Evolutionary conservation across 2,113 vertebrate genomes (phyloP).

Genomic region (Nothocercus nigrocapillus): DNA sequence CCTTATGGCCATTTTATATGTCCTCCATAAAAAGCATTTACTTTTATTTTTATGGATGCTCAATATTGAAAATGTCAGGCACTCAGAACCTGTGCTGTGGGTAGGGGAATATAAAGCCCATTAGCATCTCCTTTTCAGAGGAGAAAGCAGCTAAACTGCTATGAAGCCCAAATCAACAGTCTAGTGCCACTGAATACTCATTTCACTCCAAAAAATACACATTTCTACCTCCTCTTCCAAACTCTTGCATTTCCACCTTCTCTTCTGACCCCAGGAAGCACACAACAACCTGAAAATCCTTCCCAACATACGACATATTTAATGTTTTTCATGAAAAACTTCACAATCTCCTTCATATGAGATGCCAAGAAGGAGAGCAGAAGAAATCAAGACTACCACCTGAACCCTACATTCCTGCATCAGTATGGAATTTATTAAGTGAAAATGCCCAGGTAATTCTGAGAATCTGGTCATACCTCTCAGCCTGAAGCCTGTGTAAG

Average conservation of each 20-base stretch:
- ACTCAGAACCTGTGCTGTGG: neutral
- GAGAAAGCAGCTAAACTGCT: rapidly evolving
- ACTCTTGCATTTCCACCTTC: neutral
- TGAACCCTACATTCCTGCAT: neutral
- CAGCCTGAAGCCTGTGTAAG: neutral
- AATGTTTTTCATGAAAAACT: neutral
- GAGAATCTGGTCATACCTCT: neutral
- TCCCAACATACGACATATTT: rapidly evolving
- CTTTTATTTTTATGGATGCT: neutral
- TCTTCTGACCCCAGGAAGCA: neutral
- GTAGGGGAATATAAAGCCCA: neutral
- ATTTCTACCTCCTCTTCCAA: neutral
- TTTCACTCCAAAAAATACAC: neutral
- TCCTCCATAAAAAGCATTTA: slow-evolving; percentile 6
- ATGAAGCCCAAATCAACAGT: neutral
- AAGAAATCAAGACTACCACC: neutral
- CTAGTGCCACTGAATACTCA: rapidly evolving
- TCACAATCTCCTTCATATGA: rapidly evolving
- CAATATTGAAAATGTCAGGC: neutral
- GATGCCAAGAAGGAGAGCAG: neutral
- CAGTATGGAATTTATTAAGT: neutral
- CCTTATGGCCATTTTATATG: neutral
- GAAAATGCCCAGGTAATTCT: neutral
- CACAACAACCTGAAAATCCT: neutral
- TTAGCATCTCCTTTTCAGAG: neutral